Conservation (phyloP, 1,140 invertebrate species). For the Glossosoma conforme region DNA sequence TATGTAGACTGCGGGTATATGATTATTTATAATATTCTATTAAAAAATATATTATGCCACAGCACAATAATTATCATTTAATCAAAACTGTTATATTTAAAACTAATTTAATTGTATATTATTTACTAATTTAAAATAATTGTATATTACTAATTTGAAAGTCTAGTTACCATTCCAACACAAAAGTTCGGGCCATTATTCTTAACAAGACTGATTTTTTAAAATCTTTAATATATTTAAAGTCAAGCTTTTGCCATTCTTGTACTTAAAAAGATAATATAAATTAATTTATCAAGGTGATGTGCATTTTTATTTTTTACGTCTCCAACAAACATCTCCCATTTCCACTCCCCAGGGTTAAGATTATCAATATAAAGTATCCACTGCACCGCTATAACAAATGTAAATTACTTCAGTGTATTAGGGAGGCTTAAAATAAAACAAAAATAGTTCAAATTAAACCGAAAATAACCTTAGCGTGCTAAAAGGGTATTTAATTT, state of each 20-base stretch:
- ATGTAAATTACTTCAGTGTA: no score
- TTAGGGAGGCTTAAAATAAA: not conserved
- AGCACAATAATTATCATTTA: no score
- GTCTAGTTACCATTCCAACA: slow-evolving; percentile 31
- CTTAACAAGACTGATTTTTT: slow-evolving; percentile 32
- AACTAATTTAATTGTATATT: no score
- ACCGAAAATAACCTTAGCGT: no score
- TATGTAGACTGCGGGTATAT: no score
- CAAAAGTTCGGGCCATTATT: slow-evolving; percentile 28
- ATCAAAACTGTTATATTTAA: slow-evolving; percentile 1
- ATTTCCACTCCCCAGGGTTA: not conserved
- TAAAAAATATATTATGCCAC: no score
- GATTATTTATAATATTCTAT: no score
- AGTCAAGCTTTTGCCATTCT: slow-evolving; percentile 27
- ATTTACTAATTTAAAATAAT: not conserved
- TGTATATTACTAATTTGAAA: slow-evolving; percentile 11
- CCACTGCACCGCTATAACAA: not conserved
- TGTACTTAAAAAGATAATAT: slow-evolving; percentile 29
- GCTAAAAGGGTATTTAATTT: no score
- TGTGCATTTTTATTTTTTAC: slow-evolving; percentile 1
- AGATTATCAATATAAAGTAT: not conserved
- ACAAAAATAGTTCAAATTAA: no score
- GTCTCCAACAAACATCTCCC: not conserved
- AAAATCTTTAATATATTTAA: slow-evolving; percentile 19
- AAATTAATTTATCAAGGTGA: not conserved